Evolutionary conservation across 2,113 vertebrate genomes (phyloP).

Genomic region (Triplophysa dalaica): DNA sequence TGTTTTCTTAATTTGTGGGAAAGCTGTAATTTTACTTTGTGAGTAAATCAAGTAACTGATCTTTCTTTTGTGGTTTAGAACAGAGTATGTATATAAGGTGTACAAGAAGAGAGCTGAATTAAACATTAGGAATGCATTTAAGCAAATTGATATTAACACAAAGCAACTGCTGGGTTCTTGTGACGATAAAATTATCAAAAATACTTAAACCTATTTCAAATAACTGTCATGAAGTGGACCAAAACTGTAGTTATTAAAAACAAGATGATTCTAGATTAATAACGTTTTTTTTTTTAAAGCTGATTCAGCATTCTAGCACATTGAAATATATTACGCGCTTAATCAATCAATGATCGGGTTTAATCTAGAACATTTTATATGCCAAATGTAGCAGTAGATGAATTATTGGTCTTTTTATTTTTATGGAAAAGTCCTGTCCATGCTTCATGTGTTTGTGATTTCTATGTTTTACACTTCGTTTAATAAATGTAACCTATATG

Average conservation of each 20-base stretch:
- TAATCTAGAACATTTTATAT: constrained; percentile 35
- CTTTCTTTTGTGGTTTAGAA: constrained; percentile 41
- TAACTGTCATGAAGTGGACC: constrained; percentile 37
- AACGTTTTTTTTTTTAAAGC: background rate
- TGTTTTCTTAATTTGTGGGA: constrained; percentile 26
- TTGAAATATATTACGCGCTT: constrained; percentile 12
- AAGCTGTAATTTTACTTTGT: constrained; percentile 50
- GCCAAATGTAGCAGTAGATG: constrained; percentile 47
- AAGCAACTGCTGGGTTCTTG: constrained; percentile 1
- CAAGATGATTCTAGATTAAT: background rate
- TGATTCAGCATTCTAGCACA: constrained; percentile 19
- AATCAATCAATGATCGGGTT: constrained; percentile 41
- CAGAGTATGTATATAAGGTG: constrained; percentile 37
- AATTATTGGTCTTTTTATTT: constrained; percentile 30
- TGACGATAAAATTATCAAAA: background rate
- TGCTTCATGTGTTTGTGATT: constrained; percentile 64
- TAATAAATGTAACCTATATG: constrained; percentile 77
- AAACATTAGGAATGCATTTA: constrained; percentile 24
- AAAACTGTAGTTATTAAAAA: constrained; percentile 17
- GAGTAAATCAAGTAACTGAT: constrained; percentile 49
- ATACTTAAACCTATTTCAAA: background rate
- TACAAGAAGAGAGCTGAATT: constrained; percentile 17
- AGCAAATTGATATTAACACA: constrained; percentile 30
- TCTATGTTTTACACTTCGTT: constrained; percentile 67
- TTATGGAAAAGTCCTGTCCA: constrained; percentile 27